phyloP scores from a whole-genome alignment of 2,888 invertebrate genomes.

The Heliothis peltigera region DNA sequence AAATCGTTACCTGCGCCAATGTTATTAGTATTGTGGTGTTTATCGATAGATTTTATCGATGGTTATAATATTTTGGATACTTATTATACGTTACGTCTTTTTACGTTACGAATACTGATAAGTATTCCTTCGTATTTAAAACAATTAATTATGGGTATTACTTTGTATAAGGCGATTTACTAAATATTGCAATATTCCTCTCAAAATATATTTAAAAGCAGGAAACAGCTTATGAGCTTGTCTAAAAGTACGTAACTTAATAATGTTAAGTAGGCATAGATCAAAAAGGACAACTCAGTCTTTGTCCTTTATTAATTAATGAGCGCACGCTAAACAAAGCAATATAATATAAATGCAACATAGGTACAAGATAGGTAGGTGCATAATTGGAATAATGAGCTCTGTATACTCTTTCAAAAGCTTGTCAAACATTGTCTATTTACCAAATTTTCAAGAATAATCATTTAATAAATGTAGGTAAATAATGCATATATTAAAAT shows the following conservation, averaged over 20 bases:
- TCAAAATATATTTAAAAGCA: background rate
- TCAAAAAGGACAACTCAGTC: background rate
- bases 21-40: constrained; percentile 34
- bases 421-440: too few relatives aligned
- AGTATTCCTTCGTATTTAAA: too few relatives aligned
- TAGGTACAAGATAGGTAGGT: too few relatives aligned
- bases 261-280: background rate
- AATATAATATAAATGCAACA: too few relatives aligned
- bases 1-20: constrained; percentile 62
- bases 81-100: too few relatives aligned
- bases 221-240: background rate
- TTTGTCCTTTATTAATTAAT: background rate
- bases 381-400: background rate
- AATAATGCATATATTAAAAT: too few relatives aligned
- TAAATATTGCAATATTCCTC: too few relatives aligned
- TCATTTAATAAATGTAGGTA: too few relatives aligned
- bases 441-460: too few relatives aligned
- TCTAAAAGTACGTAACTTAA: background rate
- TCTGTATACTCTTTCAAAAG: background rate
- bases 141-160: too few relatives aligned
- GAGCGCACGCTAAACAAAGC: background rate
- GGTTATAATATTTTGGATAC: background rate
- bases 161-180: too few relatives aligned
- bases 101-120: too few relatives aligned
- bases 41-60: constrained; percentile 6